Conservation (phyloP, 2,797 vertebrate genomes). For the Merluccius polli region DNA sequence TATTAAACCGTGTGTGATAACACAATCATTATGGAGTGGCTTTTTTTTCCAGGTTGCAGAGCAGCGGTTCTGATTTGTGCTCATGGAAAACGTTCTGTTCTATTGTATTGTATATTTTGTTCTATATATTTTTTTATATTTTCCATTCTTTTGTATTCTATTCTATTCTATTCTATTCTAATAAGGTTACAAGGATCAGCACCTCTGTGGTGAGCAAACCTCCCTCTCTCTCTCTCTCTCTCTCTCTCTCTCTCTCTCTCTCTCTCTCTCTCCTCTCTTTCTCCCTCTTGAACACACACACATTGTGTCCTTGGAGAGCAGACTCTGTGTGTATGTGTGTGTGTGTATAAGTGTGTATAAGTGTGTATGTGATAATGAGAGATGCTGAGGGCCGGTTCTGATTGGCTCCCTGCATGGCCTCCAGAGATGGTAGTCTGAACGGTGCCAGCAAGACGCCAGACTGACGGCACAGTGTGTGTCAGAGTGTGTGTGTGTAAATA, state of each 20-base stretch:
- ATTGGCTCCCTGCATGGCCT: constrained; percentile 53
- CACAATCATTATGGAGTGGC: background rate
- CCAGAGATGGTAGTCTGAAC: constrained; percentile 54
- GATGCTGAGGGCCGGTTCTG: constrained; percentile 53
- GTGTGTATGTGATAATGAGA: constrained; percentile 53
- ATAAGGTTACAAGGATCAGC: background rate
- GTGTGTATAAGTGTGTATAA: background rate
- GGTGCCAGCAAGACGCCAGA: constrained; percentile 66
- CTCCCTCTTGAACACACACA: background rate
- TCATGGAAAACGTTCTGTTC: background rate
- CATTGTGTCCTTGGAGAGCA: background rate
- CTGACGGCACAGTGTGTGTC: constrained; percentile 44
- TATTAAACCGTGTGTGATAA: background rate
- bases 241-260: background rate
- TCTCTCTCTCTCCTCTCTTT: too few relatives aligned
- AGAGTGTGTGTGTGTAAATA: constrained; percentile 1
- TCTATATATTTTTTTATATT: too few relatives aligned
- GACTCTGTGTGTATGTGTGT: background rate
- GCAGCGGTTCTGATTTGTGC: background rate
- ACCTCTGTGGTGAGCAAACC: background rate
- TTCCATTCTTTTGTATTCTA: background rate
- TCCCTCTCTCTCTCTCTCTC: background rate
- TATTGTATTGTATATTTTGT: background rate
- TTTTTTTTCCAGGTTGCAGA: background rate
- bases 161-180: background rate